Conservation (phyloP, 2,113 vertebrate species). For the Xenopus borealis region DNA sequence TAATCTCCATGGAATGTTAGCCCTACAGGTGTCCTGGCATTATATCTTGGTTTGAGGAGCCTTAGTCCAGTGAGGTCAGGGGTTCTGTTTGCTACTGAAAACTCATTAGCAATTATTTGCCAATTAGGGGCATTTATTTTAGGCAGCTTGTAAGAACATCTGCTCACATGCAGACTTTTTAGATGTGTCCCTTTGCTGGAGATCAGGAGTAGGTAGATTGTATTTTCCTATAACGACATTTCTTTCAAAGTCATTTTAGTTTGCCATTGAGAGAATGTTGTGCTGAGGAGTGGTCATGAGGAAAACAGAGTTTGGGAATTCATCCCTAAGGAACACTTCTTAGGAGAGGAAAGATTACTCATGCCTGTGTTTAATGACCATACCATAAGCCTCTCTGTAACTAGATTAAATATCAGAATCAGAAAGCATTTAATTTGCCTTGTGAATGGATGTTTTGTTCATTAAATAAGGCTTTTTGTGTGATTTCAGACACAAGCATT, state of each 20-base stretch:
- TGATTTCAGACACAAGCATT: neutral
- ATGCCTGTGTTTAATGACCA: constrained; percentile 10
- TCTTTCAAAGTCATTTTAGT: no score
- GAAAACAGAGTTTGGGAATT: no score
- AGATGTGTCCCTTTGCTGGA: no score
- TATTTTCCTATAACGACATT: no score
- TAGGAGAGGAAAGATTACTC: neutral
- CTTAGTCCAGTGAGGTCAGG: constrained; percentile 8
- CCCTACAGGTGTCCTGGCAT: constrained; percentile 28
- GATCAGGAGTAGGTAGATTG: no score
- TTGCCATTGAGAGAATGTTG: no score
- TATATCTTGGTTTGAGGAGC: constrained; percentile 20
- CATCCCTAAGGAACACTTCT: no score
- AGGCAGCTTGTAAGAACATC: no score
- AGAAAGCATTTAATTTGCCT: constrained; percentile 26
- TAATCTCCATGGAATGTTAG: constrained; percentile 12
- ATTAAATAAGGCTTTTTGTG: neutral
- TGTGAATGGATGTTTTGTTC: constrained; percentile 18
- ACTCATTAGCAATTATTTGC: constrained; percentile 34
- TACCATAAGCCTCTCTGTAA: constrained; percentile 13
- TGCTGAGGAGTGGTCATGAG: no score
- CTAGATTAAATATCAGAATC: constrained; percentile 27
- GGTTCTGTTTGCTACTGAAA: constrained; percentile 1
- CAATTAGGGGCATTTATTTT: constrained; percentile 28
- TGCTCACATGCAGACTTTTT: no score